Evolutionary conservation across 2,888 invertebrate genomes (phyloP).

Genomic region (Drosophila anceps): DNA sequence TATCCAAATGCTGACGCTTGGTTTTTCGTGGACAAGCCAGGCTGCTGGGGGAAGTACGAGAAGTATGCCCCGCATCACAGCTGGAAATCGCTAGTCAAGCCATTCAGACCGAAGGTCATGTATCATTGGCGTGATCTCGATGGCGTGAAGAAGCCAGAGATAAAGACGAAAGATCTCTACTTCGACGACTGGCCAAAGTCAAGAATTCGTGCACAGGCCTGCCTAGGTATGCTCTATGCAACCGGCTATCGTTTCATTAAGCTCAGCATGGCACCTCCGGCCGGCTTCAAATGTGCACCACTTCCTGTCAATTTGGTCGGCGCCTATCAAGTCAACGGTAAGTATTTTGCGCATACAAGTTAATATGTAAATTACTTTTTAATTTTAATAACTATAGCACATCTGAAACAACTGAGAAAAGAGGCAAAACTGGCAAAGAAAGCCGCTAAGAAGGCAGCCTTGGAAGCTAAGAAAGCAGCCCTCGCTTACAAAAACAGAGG

Average conservation of each 20-base stretch:
- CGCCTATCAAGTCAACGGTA: conserved; percentile 47
- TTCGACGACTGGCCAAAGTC: conserved; percentile 55
- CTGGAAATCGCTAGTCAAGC: conserved; percentile 60
- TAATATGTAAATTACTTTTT: accelerated
- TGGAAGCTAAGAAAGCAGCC: conserved; percentile 15
- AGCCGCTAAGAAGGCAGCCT: conserved; percentile 20
- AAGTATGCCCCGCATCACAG: conserved; percentile 54
- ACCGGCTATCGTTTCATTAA: conserved; percentile 75
- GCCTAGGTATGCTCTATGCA: conserved; percentile 73
- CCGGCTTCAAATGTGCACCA: conserved; percentile 75
- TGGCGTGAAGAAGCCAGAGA: conserved; percentile 49
- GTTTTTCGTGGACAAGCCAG: conserved; percentile 66
- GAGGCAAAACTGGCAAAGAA: conserved; percentile 13
- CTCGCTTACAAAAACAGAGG: conserved; percentile 29
- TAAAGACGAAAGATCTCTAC: conserved; percentile 64
- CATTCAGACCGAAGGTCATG: conserved; percentile 53
- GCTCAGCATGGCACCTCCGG: conserved; percentile 64
- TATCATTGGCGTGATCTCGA: conserved; percentile 74
- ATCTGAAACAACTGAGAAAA: conserved; percentile 29
- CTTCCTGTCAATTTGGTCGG: conserved; percentile 71
- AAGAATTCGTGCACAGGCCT: conserved; percentile 73
- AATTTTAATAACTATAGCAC: conserved; percentile 23
- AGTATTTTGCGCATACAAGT: not conserved
- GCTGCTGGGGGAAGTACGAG: conserved; percentile 61
- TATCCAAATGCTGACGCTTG: conserved; percentile 64